Conservation (phyloP, 1,140 invertebrate genomes). For the Scylla paramamosain region DNA sequence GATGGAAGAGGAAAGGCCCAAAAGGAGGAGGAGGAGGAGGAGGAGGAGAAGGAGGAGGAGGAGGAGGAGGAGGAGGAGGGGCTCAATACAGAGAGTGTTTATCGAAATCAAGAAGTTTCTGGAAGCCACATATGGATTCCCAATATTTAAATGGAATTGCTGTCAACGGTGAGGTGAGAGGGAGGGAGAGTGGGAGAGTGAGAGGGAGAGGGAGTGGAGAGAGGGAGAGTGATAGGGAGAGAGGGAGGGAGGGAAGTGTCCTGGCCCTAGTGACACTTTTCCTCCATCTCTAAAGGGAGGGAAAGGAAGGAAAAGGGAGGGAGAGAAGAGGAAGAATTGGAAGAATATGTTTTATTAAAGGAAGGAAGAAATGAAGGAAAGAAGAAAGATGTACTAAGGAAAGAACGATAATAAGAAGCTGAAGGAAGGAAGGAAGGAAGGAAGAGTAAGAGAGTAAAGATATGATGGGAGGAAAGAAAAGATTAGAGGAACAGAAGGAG, state of each 20-base stretch:
- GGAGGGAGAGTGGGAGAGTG: no score
- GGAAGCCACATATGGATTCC: constrained; percentile 57
- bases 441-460: no score
- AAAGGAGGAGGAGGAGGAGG: not conserved
- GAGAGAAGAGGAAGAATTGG: not conserved
- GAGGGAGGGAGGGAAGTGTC: no score
- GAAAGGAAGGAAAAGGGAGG: not conserved
- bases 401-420: no score
- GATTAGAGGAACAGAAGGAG: not conserved
- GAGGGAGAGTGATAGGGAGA: not conserved
- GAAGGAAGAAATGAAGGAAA: no score
- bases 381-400: no score
- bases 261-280: no score
- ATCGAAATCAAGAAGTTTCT: constrained; percentile 23
- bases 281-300: not conserved
- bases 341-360: not conserved
- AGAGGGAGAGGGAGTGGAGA: not conserved
- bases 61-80: constrained; percentile 36
- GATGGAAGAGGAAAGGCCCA: not conserved
- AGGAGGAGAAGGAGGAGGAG: not conserved
- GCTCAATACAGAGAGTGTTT: constrained; percentile 56
- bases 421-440: no score
- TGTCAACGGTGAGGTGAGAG: no score
- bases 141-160: constrained; percentile 69
- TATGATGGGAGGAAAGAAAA: no score